Conservation (phyloP, 2,888 invertebrate genomes). For the Catocala sponsa region DNA sequence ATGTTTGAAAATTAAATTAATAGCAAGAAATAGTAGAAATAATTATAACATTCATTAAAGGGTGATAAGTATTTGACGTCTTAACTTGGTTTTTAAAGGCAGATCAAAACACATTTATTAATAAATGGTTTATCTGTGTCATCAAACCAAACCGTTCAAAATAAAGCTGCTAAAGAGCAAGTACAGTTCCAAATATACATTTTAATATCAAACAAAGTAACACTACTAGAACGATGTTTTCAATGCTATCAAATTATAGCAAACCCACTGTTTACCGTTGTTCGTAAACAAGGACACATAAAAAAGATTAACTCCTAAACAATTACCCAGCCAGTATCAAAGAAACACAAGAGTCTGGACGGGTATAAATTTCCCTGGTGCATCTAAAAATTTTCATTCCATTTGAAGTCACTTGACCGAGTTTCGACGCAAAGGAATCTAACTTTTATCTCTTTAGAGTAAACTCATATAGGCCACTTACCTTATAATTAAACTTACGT, state of each 20-base stretch:
- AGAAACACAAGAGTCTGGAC: constrained; percentile 54
- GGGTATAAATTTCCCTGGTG: constrained; percentile 70
- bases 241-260: neutral
- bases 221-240: neutral
- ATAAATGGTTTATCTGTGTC: too few species aligned
- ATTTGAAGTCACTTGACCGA: constrained; percentile 75
- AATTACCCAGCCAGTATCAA: constrained; percentile 42
- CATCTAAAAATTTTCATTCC: constrained; percentile 79
- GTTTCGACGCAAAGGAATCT: constrained; percentile 74
- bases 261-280: neutral
- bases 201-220: too few species aligned
- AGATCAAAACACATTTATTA: too few species aligned
- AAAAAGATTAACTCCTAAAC: constrained; percentile 27
- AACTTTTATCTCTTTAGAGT: constrained; percentile 77
- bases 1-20: too few species aligned
- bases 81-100: too few species aligned
- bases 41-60: too few species aligned
- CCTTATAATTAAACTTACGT: too few species aligned
- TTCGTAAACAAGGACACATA: constrained; percentile 12
- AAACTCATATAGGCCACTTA: constrained; percentile 4
- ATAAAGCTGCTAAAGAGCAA: too few species aligned
- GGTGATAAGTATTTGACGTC: too few species aligned
- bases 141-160: too few species aligned
- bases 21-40: too few species aligned
- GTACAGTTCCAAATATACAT: too few species aligned